phyloP scores from a whole-genome alignment of 92 coral and sea anemone genomes.

The Bergia puertoricense region DNA sequence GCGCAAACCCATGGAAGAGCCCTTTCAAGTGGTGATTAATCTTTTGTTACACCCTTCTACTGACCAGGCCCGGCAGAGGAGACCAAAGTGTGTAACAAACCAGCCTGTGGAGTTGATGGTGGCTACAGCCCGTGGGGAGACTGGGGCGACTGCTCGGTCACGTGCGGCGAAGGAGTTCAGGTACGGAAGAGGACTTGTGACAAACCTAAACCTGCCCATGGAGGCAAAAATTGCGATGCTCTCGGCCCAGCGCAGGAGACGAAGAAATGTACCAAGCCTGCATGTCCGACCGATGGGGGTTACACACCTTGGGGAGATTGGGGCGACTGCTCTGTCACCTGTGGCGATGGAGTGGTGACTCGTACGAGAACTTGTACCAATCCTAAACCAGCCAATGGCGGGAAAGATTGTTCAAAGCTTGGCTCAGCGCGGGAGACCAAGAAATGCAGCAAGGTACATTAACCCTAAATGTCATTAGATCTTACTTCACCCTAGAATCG shows the following conservation, averaged over 20 bases:
- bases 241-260: slow-evolving; percentile 27
- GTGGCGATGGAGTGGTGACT: slow-evolving; percentile 13
- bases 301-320: slow-evolving; percentile 29
- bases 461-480: neutral
- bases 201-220: slow-evolving; percentile 14
- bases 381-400: slow-evolving; percentile 22
- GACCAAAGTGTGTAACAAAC: slow-evolving; percentile 28
- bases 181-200: slow-evolving; percentile 20
- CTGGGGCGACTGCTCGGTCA: slow-evolving; percentile 38
- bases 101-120: slow-evolving; percentile 25
- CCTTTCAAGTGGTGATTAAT: too few relatives aligned
- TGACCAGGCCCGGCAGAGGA: slow-evolving; percentile 24
- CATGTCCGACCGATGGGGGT: slow-evolving; percentile 21
- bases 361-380: slow-evolving; percentile 7
- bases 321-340: slow-evolving; percentile 27
- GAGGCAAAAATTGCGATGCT: slow-evolving; percentile 9
- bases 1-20: too few relatives aligned
- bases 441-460: neutral
- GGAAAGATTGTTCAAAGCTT: slow-evolving; percentile 7
- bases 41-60: too few relatives aligned
- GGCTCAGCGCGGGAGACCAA: neutral
- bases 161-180: slow-evolving; percentile 28
- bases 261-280: slow-evolving; percentile 20
- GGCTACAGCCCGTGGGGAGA: slow-evolving; percentile 24
- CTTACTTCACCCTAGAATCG: too few relatives aligned